These are phyloP conservation scores for Phortica variegata DNA, from an alignment of 1,140 invertebrate genomes.

Conservation along the genomic window DNA sequence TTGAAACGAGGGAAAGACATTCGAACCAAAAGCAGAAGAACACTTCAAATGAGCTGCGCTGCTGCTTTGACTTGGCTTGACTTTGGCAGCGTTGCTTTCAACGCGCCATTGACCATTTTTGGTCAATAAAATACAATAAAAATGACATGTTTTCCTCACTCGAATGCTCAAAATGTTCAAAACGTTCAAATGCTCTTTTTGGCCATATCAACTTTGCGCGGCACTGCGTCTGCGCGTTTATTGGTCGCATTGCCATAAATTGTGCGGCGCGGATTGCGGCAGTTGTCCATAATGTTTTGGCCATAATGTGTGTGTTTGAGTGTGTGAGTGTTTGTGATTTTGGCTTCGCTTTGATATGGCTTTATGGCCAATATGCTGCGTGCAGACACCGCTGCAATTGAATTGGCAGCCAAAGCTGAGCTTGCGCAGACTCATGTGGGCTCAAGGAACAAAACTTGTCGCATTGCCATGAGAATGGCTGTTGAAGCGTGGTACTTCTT, in stretches of 20 bases:
- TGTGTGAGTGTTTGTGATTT: no score
- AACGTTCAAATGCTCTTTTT: slow-evolving; percentile 42
- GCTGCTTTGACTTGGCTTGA: background rate
- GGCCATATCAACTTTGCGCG: slow-evolving; percentile 18
- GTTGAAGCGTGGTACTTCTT: background rate
- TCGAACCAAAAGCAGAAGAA: slow-evolving; percentile 25
- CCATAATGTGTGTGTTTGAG: no score
- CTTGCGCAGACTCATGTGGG: slow-evolving; percentile 36
- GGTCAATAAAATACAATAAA: slow-evolving; percentile 41
- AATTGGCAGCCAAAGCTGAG: no score
- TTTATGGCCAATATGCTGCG: slow-evolving; percentile 41
- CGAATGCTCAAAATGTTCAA: slow-evolving; percentile 28
- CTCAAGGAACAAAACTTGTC: slow-evolving; percentile 52
- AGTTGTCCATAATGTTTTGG: slow-evolving; percentile 19
- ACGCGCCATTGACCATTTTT: slow-evolving; percentile 39
- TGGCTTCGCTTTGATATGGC: slow-evolving; percentile 19
- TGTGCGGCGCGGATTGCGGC: slow-evolving; percentile 24
- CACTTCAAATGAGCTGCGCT: background rate
- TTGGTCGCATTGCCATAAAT: slow-evolving; percentile 36
- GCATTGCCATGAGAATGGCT: slow-evolving; percentile 35
- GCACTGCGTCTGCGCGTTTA: background rate
- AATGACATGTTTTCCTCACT: slow-evolving; percentile 52
- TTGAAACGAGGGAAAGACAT: no score
- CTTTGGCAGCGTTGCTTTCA: slow-evolving; percentile 13
- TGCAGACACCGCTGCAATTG: slow-evolving; percentile 13